Percentiles rank a stretch among this genome's conserved stretches.
Evolutionary conservation across 1,140 invertebrate species (phyloP).

Genomic region (Phortica variegata): DNA sequence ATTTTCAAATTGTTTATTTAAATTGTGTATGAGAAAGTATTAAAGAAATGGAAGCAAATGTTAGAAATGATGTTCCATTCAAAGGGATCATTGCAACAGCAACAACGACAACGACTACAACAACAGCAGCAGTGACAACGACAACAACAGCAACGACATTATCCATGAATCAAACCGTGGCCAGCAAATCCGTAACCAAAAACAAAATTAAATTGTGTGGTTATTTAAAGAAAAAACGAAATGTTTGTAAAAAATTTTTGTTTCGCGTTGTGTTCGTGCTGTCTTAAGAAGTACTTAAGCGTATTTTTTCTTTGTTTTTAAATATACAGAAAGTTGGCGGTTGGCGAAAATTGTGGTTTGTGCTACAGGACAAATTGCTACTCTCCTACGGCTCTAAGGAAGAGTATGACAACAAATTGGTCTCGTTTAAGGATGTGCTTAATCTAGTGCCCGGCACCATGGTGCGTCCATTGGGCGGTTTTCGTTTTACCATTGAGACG

Average conservation of each 20-base stretch:
- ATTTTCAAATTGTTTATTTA: no score
- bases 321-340: conserved; percentile 22
- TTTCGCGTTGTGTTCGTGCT: no score
- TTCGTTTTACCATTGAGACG: conserved; percentile 27
- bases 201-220: conserved; percentile 25
- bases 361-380: conserved; percentile 23
- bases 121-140: no score
- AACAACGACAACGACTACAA: no score
- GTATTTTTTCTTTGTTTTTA: no score
- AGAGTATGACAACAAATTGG: conserved; percentile 27
- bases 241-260: conserved; percentile 12
- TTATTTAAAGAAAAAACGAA: conserved; percentile 28
- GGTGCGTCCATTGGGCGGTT: conserved; percentile 17
- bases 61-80: no score
- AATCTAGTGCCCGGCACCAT: conserved; percentile 24
- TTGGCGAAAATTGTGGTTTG: conserved; percentile 29
- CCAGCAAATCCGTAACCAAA: background rate
- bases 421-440: conserved; percentile 26
- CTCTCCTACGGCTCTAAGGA: conserved; percentile 25
- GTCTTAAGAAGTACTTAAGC: no score
- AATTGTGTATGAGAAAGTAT: no score
- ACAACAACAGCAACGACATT: background rate
- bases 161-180: background rate
- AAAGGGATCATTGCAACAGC: no score
- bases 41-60: background rate